Evolutionary conservation across 2,797 vertebrate species (phyloP).

Genomic region (Hydrocynus forskahlii): DNA sequence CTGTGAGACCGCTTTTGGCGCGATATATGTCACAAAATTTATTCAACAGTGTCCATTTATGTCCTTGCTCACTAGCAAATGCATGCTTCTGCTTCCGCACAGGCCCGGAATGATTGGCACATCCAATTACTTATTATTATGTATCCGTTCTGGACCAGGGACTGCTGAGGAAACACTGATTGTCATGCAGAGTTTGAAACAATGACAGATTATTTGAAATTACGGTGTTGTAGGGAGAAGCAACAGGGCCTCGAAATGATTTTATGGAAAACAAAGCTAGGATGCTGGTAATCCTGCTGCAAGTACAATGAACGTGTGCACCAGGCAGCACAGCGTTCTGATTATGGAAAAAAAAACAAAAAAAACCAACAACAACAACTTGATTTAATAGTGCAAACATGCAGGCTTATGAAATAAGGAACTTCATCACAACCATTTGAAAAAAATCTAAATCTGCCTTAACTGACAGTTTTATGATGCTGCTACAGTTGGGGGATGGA

Average conservation of each 20-base stretch:
- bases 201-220: constrained; percentile 41
- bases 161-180: constrained; percentile 28
- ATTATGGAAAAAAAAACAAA: not conserved
- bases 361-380: not conserved
- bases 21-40: constrained; percentile 9
- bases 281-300: constrained; percentile 8
- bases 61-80: constrained; percentile 14
- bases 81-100: constrained; percentile 6
- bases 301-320: not conserved
- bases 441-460: constrained; percentile 1
- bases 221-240: not conserved
- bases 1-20: not conserved
- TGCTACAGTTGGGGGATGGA: constrained; percentile 3
- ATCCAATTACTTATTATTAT: constrained; percentile 51
- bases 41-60: constrained; percentile 20
- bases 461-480: constrained; percentile 13
- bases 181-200: constrained; percentile 49
- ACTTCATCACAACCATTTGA: not conserved
- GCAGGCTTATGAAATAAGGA: not conserved
- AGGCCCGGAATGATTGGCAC: constrained; percentile 46
- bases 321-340: not conserved
- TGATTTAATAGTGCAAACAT: not conserved
- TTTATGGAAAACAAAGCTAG: constrained; percentile 23
- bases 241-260: constrained; percentile 17
- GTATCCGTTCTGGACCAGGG: constrained; percentile 33